These are phyloP conservation scores for Henricia sp. DNA, from an alignment of 53 echinoderm and acorn worm genomes.

Conservation along the genomic window DNA sequence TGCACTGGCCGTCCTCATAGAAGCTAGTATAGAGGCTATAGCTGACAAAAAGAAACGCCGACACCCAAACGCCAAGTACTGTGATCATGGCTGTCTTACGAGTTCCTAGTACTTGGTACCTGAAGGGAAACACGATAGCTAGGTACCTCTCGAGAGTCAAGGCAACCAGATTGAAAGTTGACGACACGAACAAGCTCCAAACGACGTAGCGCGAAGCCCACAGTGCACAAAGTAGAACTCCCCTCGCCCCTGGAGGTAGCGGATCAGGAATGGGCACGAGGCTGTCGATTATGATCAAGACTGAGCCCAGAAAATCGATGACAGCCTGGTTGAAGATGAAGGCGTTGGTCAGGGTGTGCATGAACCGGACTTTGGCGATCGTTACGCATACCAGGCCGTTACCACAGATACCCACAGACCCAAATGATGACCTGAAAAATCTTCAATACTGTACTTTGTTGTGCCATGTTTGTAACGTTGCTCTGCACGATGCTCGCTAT, in stretches of 20 bases:
- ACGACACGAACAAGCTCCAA: conserved; percentile 54
- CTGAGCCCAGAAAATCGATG: conserved; percentile 70
- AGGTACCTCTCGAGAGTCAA: conserved; percentile 67
- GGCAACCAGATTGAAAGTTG: conserved; percentile 66
- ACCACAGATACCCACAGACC: conserved; percentile 60
- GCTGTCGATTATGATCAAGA: neutral
- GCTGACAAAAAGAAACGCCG: conserved; percentile 3
- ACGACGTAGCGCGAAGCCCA: conserved; percentile 47
- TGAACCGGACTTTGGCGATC: conserved; percentile 63
- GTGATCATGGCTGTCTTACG: neutral
- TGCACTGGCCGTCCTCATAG: conserved; percentile 22
- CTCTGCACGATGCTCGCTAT: neutral
- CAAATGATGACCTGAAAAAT: conserved; percentile 21
- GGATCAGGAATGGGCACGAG: conserved; percentile 1
- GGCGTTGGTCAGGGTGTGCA: conserved; percentile 80
- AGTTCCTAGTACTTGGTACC: conserved; percentile 2
- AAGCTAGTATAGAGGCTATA: neutral
- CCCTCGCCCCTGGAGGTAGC: conserved; percentile 32
- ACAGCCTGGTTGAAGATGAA: conserved; percentile 92
- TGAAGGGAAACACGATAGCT: conserved; percentile 61
- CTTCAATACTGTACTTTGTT: neutral
- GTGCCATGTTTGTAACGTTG: neutral
- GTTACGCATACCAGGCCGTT: conserved; percentile 82
- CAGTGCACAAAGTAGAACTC: conserved; percentile 60
- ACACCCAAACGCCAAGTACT: neutral